phyloP scores from a whole-genome alignment of 2,888 invertebrate species.

The Dicyrtomina minuta region DNA sequence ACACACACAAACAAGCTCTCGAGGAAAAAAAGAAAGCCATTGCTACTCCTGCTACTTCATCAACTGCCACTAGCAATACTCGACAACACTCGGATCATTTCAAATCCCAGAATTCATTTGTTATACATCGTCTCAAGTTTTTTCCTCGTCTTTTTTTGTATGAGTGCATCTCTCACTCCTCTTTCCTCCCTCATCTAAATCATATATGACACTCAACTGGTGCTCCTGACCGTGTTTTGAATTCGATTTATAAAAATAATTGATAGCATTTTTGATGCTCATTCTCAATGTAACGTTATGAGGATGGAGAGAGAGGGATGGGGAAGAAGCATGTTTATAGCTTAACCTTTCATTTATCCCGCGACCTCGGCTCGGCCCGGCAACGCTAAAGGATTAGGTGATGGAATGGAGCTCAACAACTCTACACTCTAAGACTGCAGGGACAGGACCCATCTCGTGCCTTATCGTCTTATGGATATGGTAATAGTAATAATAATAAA shows the following conservation, averaged over 20 bases:
- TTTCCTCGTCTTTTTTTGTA: background rate
- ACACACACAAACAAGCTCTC: background rate
- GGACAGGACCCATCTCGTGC: no score
- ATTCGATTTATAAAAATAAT: no score
- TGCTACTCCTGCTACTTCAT: background rate
- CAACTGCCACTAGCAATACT: conserved; percentile 7
- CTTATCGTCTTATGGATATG: no score
- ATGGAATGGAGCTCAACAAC: no score
- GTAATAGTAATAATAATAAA: no score
- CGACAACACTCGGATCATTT: conserved; percentile 23
- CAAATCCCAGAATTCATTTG: conserved; percentile 31
- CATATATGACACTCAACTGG: background rate
- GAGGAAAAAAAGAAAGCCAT: background rate
- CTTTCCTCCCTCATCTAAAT: background rate
- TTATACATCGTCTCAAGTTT: conserved; percentile 6
- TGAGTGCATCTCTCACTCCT: conserved; percentile 9
- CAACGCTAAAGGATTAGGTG: no score
- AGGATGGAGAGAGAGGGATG: background rate
- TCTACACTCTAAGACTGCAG: no score
- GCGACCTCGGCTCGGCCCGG: no score
- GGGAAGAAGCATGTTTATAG: background rate
- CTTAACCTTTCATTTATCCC: no score
- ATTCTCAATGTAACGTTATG: no score
- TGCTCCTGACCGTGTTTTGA: no score
- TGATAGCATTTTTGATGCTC: no score